These are phyloP conservation scores for Tetrax tetrax DNA, from an alignment of 2,113 vertebrate genomes.

Conservation along the genomic window DNA sequence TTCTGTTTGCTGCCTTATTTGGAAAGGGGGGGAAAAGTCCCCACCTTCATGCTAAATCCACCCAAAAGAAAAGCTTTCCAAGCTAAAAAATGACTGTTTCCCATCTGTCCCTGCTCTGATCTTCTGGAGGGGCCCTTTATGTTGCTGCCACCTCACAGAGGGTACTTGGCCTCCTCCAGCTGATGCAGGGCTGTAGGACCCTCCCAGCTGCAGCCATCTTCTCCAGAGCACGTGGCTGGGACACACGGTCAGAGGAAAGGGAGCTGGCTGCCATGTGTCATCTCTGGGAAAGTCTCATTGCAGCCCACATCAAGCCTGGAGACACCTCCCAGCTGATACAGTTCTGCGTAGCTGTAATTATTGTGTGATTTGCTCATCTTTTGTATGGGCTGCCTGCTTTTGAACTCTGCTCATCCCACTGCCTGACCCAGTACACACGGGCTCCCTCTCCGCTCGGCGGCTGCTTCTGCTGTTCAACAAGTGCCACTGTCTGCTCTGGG, in stretches of 20 bases:
- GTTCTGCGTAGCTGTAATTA: background rate
- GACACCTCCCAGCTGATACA: background rate
- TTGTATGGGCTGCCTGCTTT: background rate
- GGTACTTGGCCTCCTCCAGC: background rate
- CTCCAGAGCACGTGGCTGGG: background rate
- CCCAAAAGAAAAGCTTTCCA: background rate
- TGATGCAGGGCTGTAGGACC: fast-evolving
- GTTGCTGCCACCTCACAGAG: fast-evolving
- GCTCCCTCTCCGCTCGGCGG: background rate
- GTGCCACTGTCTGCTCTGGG: background rate
- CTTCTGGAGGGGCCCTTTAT: background rate
- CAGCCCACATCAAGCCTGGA: background rate
- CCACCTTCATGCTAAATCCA: background rate
- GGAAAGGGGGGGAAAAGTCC: fast-evolving
- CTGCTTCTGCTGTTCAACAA: background rate
- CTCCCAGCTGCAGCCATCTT: background rate
- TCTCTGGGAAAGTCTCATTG: background rate
- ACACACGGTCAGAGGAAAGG: background rate
- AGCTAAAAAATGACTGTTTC: background rate
- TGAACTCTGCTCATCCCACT: background rate
- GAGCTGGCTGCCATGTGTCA: background rate
- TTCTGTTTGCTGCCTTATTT: background rate
- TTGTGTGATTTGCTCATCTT: background rate
- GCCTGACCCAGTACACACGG: background rate
- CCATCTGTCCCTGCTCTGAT: background rate